A percentile compares a stretch with the other conserved stretches of the same genome.
These are phyloP conservation scores for Xenus cinereus DNA, from an alignment of 2,113 vertebrate species.

Conservation along the genomic window DNA sequence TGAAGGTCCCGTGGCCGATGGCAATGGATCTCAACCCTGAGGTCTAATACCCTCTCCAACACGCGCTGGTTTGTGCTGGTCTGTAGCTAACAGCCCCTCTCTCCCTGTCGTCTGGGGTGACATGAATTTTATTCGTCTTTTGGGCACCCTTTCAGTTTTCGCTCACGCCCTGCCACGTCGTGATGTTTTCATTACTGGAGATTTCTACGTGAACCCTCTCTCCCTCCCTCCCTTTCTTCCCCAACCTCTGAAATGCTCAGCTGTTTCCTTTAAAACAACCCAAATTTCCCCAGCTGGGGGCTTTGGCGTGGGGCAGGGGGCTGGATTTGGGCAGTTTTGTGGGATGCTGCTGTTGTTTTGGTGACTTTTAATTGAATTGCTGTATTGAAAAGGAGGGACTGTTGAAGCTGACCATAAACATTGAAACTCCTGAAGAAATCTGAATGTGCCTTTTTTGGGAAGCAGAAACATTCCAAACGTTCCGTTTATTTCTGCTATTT, in stretches of 20 bases:
- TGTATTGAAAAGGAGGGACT: neutral
- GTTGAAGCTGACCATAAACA: neutral
- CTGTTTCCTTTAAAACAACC: neutral
- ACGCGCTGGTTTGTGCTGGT: neutral
- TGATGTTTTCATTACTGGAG: neutral
- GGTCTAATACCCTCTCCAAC: accelerated
- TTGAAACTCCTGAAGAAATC: neutral
- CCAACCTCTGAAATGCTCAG: neutral
- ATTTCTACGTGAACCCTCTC: neutral
- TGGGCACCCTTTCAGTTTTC: neutral
- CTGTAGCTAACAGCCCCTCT: neutral
- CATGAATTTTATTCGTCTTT: neutral
- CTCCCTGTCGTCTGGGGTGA: neutral
- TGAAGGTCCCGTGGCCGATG: accelerated
- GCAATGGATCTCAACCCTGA: neutral
- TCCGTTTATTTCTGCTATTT: neutral
- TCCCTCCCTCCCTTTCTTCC: neutral
- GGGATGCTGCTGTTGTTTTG: neutral
- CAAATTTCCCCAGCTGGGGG: neutral
- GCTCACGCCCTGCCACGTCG: neutral
- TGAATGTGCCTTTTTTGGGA: neutral
- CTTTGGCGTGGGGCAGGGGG: neutral
- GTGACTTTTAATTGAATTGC: neutral
- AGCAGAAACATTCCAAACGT: neutral
- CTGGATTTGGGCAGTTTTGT: neutral